Evolutionary conservation across 2,113 vertebrate genomes (phyloP).

Genomic region (Colaptes auratus): DNA sequence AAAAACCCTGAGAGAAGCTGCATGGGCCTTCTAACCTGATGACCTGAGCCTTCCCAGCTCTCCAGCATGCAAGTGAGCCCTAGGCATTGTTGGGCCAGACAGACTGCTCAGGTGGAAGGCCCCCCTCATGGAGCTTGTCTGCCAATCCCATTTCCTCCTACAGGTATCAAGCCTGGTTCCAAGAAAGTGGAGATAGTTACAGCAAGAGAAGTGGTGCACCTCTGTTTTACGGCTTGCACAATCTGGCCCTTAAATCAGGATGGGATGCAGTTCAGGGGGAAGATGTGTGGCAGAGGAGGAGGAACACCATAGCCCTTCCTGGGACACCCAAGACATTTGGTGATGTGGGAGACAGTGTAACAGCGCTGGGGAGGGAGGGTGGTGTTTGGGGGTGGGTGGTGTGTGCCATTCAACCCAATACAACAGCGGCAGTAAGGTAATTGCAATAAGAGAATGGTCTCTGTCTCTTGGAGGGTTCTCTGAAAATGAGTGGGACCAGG

Average conservation of each 20-base stretch:
- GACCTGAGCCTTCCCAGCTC: not conserved
- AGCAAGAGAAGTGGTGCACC: not conserved
- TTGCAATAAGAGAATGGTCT: not conserved
- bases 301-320: fast-evolving
- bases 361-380: not conserved
- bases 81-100: not conserved
- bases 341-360: fast-evolving
- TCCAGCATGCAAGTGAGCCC: not conserved
- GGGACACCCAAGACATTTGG: fast-evolving
- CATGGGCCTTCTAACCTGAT: not conserved
- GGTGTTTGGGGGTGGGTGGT: fast-evolving
- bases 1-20: not conserved
- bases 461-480: fast-evolving
- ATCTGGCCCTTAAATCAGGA: not conserved
- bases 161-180: not conserved
- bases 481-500: fast-evolving
- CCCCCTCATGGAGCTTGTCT: not conserved
- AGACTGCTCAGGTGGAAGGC: not conserved
- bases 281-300: too few relatives aligned
- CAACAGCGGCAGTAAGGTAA: not conserved
- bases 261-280: not conserved
- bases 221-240: not conserved
- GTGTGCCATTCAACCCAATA: fast-evolving
- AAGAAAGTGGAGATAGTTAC: not conserved
- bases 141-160: not conserved